Evolutionary conservation across 2,113 vertebrate species (phyloP).

Genomic region (Eptesicus fuscus): DNA sequence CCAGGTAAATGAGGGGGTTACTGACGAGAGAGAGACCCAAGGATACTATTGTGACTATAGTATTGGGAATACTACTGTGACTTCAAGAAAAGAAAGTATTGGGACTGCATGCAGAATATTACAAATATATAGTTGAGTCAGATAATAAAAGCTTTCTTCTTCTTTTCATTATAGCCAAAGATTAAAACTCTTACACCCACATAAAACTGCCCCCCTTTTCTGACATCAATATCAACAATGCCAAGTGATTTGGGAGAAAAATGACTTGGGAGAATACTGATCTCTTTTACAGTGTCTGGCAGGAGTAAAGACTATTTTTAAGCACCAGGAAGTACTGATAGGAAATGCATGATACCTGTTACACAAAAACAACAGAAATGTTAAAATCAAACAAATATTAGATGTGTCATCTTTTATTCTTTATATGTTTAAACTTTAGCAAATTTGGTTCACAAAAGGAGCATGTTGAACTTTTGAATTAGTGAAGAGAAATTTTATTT

Average conservation of each 20-base stretch:
- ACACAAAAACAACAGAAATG: neutral
- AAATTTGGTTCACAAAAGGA: neutral
- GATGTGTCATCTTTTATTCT: neutral
- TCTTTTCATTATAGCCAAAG: neutral
- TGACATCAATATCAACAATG: slow-evolving; percentile 17
- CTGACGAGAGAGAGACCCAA: neutral
- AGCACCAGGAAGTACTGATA: neutral
- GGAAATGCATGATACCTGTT: neutral
- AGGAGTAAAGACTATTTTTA: neutral
- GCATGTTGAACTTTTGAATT: neutral
- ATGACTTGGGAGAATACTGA: slow-evolving; percentile 1
- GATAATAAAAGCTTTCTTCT: neutral
- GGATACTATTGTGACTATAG: neutral
- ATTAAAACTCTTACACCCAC: neutral
- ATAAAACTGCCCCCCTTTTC: neutral
- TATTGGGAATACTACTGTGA: too few species aligned
- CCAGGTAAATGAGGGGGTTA: neutral
- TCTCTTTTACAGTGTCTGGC: neutral
- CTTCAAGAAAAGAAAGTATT: too few species aligned
- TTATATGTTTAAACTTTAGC: neutral
- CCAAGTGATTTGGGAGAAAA: neutral
- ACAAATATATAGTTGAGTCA: neutral
- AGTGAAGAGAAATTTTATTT: neutral
- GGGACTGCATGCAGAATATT: neutral
- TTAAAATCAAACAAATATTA: neutral